Evolutionary conservation across 1,140 invertebrate species (phyloP).

Genomic region (Rhagoletis zephyria): DNA sequence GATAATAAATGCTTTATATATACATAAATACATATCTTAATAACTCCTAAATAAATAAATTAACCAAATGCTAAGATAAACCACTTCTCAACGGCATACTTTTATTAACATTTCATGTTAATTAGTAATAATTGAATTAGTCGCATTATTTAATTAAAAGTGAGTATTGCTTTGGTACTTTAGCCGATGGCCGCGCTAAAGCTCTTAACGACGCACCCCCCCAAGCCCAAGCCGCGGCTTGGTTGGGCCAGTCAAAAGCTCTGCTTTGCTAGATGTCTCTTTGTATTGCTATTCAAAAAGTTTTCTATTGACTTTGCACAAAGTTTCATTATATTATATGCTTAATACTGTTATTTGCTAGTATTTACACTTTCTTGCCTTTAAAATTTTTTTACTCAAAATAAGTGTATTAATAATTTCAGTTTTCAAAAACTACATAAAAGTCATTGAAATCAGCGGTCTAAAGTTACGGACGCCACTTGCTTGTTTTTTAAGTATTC

Average conservation of each 20-base stretch:
- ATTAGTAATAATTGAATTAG: conserved; percentile 6
- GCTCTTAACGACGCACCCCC: not conserved
- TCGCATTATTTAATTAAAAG: conserved; percentile 12
- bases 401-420: not conserved
- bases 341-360: conserved; percentile 1
- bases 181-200: conserved; percentile 65
- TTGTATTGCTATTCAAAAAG: conserved; percentile 56
- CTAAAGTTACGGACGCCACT: not conserved
- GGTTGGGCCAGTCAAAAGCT: not conserved
- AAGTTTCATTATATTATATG: not conserved
- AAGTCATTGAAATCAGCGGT: not conserved
- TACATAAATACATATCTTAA: no score
- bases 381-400: not conserved
- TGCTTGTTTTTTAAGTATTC: not conserved
- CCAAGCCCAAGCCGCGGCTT: not conserved
- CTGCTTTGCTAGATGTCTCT: conserved; percentile 43
- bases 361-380: not conserved
- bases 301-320: conserved; percentile 59
- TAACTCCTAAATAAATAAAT: no score
- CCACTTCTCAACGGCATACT: not conserved
- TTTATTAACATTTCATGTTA: not conserved
- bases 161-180: conserved; percentile 73
- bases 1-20: no score
- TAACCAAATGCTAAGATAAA: conserved; percentile 8
- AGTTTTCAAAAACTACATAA: not conserved